Conservation (phyloP, 2,888 invertebrate species). For the Thyatira batis region DNA sequence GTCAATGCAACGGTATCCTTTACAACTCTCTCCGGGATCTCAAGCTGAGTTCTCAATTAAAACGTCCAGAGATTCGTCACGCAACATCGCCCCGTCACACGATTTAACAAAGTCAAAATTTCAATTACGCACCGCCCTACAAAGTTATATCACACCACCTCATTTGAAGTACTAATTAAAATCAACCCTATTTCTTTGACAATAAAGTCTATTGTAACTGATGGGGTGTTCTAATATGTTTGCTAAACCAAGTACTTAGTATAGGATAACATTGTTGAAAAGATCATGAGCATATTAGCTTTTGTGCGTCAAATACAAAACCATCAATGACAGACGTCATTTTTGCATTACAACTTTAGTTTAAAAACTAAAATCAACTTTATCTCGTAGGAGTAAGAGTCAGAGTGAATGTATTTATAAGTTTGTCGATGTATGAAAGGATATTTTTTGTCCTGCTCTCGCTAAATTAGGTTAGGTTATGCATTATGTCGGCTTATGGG, state of each 20-base stretch:
- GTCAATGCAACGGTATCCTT: neutral
- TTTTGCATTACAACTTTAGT: conserved; percentile 23
- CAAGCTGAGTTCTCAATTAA: conserved; percentile 64
- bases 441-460: conserved; percentile 43
- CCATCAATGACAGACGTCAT: conserved; percentile 65
- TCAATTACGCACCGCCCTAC: conserved; percentile 62
- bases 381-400: conserved; percentile 23
- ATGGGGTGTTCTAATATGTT: conserved; percentile 11
- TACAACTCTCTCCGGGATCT: conserved; percentile 25
- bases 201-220: conserved; percentile 7
- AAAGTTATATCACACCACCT: conserved; percentile 13
- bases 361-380: conserved; percentile 18
- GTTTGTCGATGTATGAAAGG: conserved; percentile 24
- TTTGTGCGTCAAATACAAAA: conserved; percentile 64
- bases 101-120: conserved; percentile 77
- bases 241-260: conserved; percentile 65
- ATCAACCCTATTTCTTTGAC: conserved; percentile 13
- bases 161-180: conserved; percentile 11
- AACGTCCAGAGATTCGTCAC: conserved; percentile 56
- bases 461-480: conserved; percentile 73
- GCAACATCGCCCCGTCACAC: conserved; percentile 72
- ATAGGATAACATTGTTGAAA: conserved; percentile 76
- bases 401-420: neutral
- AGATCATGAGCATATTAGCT: conserved; percentile 78
- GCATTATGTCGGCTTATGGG: conserved; percentile 64